A percentile compares a stretch with the other conserved stretches of the same genome.
These are phyloP conservation scores for Cichladusa arquata DNA, from an alignment of 2,113 vertebrate species.

Conservation along the genomic window DNA sequence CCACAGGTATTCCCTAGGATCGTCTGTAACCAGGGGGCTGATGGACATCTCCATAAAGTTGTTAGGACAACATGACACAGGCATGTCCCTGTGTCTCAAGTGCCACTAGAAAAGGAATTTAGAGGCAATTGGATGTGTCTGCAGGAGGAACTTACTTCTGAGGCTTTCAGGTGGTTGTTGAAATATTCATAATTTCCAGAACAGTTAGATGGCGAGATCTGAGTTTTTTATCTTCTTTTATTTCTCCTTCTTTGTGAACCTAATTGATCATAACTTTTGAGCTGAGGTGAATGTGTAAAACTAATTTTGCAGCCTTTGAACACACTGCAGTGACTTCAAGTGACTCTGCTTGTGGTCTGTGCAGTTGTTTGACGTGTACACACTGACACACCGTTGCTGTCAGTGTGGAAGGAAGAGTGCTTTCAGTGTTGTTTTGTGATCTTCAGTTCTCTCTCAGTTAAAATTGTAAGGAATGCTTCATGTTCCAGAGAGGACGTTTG, in stretches of 20 bases:
- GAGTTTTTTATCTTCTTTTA: background rate
- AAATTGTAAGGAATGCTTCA: background rate
- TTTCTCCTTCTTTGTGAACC: background rate
- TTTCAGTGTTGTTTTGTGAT: background rate
- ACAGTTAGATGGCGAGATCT: background rate
- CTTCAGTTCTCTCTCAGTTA: background rate
- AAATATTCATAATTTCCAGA: background rate
- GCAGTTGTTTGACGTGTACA: background rate
- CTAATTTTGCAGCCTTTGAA: background rate
- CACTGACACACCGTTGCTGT: rapidly evolving
- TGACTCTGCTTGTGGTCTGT: background rate
- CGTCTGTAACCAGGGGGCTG: rapidly evolving
- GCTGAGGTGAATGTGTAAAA: background rate
- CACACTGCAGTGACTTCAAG: background rate
- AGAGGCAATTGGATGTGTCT: background rate
- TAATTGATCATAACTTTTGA: background rate
- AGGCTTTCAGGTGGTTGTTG: background rate
- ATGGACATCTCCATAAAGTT: background rate
- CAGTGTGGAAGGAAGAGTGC: rapidly evolving
- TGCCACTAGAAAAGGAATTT: background rate
- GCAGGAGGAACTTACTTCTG: background rate
- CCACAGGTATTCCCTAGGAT: background rate
- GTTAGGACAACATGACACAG: rapidly evolving
- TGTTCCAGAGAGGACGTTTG: background rate
- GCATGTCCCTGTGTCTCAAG: background rate